These are phyloP conservation scores for Drosophila busckii DNA, from an alignment of 1,140 invertebrate species.

Conservation along the genomic window DNA sequence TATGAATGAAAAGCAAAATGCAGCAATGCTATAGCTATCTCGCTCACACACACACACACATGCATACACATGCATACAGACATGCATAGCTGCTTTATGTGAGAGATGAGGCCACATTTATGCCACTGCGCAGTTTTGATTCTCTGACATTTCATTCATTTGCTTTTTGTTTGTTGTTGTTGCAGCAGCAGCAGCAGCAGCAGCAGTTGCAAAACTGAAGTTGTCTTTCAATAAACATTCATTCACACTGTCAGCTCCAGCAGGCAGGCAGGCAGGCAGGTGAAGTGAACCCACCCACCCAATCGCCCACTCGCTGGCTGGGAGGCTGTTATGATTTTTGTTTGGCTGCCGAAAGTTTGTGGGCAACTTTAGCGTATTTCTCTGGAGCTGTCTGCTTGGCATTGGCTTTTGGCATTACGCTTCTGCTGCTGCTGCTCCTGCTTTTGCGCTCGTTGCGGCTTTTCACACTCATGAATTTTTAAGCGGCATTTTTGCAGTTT, in stretches of 20 bases:
- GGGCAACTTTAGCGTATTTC: slow-evolving; percentile 16
- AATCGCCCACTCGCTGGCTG: neutral
- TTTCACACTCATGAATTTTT: slow-evolving; percentile 49
- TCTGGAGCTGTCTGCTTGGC: neutral
- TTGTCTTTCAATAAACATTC: slow-evolving; percentile 44
- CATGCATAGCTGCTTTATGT: slow-evolving; percentile 13
- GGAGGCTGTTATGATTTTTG: slow-evolving; percentile 35
- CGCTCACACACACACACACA: neutral
- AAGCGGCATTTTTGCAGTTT: slow-evolving; percentile 43
- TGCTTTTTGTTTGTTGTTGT: slow-evolving; percentile 41
- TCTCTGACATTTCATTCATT: slow-evolving; percentile 59
- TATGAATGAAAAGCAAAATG: slow-evolving; percentile 76
- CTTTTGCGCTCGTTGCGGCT: slow-evolving; percentile 25
- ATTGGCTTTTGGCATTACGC: neutral
- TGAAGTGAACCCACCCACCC: neutral
- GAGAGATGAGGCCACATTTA: slow-evolving; percentile 20
- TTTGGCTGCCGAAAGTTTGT: slow-evolving; percentile 24
- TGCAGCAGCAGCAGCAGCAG: neutral
- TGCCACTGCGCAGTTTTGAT: slow-evolving; percentile 29
- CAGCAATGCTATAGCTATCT: slow-evolving; percentile 16
- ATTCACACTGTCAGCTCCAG: slow-evolving; percentile 19
- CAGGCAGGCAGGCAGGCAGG: neutral
- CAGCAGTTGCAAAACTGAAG: slow-evolving; percentile 31
- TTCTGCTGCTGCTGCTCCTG: neutral
- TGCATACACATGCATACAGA: too few species aligned